Conservation (phyloP, 2,888 invertebrate species). For the Polyommatus iphigenia region DNA sequence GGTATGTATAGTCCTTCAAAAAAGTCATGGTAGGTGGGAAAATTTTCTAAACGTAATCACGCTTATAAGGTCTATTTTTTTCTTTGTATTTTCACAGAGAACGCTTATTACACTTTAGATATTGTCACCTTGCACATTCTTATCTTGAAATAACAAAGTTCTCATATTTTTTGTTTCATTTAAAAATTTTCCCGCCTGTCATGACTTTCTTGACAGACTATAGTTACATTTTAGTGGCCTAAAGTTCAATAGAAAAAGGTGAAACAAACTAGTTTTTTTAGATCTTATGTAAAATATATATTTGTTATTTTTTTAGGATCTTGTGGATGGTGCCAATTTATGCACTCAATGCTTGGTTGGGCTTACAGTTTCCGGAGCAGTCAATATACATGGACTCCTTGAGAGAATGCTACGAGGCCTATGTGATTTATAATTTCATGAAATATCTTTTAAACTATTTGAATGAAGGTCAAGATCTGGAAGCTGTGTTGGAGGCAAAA, state of each 20-base stretch:
- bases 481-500: conserved; percentile 88
- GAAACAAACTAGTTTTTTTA: conserved; percentile 51
- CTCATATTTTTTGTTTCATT: too few species aligned
- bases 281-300: conserved; percentile 83
- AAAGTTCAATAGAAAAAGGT: neutral
- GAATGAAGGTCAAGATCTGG: conserved; percentile 91
- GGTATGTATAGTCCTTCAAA: too few species aligned
- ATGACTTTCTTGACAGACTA: too few species aligned
- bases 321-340: conserved; percentile 99
- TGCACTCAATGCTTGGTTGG: conserved; percentile 96
- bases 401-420: conserved; percentile 98
- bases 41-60: too few species aligned
- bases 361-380: conserved; percentile 90
- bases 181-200: too few species aligned
- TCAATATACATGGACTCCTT: conserved; percentile 96
- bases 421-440: conserved; percentile 99
- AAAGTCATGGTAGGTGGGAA: too few species aligned
- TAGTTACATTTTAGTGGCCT: conserved; percentile 37
- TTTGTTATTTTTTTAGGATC: conserved; percentile 79
- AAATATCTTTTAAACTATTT: conserved; percentile 95
- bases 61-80: too few species aligned
- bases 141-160: too few species aligned
- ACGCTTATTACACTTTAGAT: too few species aligned
- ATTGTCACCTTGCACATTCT: too few species aligned
- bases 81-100: too few species aligned